Conservation (phyloP, 37 sponge, comb jelly and placozoan genomes). For the Halisarca cf. caerulea region DNA sequence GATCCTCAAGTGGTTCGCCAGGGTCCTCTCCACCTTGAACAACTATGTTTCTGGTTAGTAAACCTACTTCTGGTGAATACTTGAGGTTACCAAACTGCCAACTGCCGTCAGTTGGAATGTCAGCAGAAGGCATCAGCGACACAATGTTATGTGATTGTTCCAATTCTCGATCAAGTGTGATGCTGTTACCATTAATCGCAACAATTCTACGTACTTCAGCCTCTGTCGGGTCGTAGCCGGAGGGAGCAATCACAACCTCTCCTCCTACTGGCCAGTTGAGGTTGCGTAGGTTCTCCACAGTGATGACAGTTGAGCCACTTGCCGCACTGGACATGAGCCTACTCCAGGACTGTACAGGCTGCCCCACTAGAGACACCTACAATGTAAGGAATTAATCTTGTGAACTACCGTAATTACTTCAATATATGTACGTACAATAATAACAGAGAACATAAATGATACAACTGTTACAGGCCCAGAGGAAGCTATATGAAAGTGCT, state of each 20-base stretch:
- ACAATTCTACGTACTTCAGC: conserved; percentile 65
- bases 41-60: conserved; percentile 74
- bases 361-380: conserved; percentile 68
- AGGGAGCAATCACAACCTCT: conserved; percentile 77
- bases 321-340: conserved; percentile 34
- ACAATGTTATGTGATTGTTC: conserved; percentile 49
- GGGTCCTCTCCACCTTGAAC: conserved; percentile 78
- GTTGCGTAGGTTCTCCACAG: conserved; percentile 13
- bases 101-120: not conserved
- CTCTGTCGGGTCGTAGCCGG: conserved; percentile 62
- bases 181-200: not conserved
- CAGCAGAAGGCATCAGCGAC: not conserved
- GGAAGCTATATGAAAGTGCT: too few species aligned
- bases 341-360: conserved; percentile 50
- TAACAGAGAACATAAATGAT: too few species aligned
- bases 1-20: conserved; percentile 45
- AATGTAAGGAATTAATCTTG: not conserved
- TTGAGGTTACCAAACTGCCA: conserved; percentile 23
- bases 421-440: too few species aligned
- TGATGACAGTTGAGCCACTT: conserved; percentile 28
- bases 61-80: conserved; percentile 79
- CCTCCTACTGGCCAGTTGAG: conserved; percentile 73
- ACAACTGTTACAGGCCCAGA: too few species aligned
- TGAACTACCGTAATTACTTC: not conserved
- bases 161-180: conserved; percentile 62